phyloP scores from a whole-genome alignment of 2,888 invertebrate species.

The Drosophila nr. perissopoda region DNA sequence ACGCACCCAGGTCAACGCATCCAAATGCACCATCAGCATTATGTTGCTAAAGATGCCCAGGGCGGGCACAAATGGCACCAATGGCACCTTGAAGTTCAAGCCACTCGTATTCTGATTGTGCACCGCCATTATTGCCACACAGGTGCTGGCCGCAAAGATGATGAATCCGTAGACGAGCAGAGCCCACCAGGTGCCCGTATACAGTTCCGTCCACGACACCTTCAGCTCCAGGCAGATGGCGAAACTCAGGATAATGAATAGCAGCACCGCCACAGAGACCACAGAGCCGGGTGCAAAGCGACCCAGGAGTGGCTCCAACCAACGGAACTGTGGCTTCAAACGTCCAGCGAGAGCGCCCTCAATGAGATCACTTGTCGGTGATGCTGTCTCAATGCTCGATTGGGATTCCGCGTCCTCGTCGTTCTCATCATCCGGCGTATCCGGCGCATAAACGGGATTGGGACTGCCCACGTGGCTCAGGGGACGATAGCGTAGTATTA shows the following conservation, averaged over 20 bases:
- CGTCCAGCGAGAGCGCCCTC: slow-evolving; percentile 90
- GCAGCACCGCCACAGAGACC: slow-evolving; percentile 90
- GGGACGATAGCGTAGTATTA: slow-evolving; percentile 93
- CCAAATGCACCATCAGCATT: slow-evolving; percentile 93
- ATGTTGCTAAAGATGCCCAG: slow-evolving; percentile 93
- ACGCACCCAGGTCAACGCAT: slow-evolving; percentile 92
- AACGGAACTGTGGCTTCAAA: slow-evolving; percentile 89
- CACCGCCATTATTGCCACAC: slow-evolving; percentile 91
- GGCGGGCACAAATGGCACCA: slow-evolving; percentile 92
- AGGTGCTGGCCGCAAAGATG: slow-evolving; percentile 87
- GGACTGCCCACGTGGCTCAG: slow-evolving; percentile 84
- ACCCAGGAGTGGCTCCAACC: slow-evolving; percentile 90
- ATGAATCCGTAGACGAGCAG: slow-evolving; percentile 88
- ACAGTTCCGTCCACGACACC: slow-evolving; percentile 87
- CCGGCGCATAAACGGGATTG: slow-evolving; percentile 86
- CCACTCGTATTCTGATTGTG: slow-evolving; percentile 91
- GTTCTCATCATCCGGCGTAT: slow-evolving; percentile 87
- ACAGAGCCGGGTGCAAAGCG: slow-evolving; percentile 91
- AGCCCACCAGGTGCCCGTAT: slow-evolving; percentile 89
- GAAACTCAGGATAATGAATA: slow-evolving; percentile 89
- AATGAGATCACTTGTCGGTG: slow-evolving; percentile 86
- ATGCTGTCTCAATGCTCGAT: slow-evolving; percentile 87
- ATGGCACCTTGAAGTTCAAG: slow-evolving; percentile 91
- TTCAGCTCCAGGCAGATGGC: slow-evolving; percentile 89
- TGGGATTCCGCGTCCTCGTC: slow-evolving; percentile 87